Base-by-base conservation (phyloP, 1,140 invertebrate genomes). In the Conopomorpha cramerella region DNA sequence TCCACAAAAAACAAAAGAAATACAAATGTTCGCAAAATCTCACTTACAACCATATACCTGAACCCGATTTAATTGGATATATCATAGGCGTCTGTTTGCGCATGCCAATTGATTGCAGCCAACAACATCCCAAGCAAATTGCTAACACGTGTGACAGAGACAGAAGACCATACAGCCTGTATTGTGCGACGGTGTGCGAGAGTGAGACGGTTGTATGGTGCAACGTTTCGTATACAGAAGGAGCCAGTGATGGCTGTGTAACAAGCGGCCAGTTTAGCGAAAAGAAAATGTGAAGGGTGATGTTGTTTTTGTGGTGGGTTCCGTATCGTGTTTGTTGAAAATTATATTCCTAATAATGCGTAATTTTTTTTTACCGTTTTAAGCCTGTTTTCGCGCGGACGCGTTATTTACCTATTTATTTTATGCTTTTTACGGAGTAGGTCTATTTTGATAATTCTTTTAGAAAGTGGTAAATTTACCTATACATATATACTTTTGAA, bases 11-110 rank as follows among this genome's bases (percentile, higher is more conserved):
- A 23, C 23, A 27, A 34, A 34, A 8, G 17, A 34, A 27, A 19
- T 12, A 27, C n/a, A 49, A 44, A 60, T n/a, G n/a, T n/a, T n/a
- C n/a, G n/a, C n/a, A n/a, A n/a, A 49, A 36, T 36, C 16, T 41
- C 54, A 65, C 28, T 37, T 55, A 36, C 55, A n/a, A 13, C 42
- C 19, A 43, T 57, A 33, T 56, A 2, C 30, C 18, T 34, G 30
- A 45, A 45, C 32, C 35, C 54, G 38, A 59, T 62, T 71, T 76
- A 76, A 76, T 76, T 72, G 71, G 71, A 76, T 76, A 72, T 76
- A 76, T 76, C 71, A 76, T 76, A 76, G 65, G 66, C 63, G 65
- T 72, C 65, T 76, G 71, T 76, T 76, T 76, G 71, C 71, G 63
- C 71, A 71, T 67, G 66, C 46, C 67, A 76, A 76, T 76, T 76